phyloP scores from a whole-genome alignment of 1,140 invertebrate species.

The Brachionus asplanchnoidis region DNA sequence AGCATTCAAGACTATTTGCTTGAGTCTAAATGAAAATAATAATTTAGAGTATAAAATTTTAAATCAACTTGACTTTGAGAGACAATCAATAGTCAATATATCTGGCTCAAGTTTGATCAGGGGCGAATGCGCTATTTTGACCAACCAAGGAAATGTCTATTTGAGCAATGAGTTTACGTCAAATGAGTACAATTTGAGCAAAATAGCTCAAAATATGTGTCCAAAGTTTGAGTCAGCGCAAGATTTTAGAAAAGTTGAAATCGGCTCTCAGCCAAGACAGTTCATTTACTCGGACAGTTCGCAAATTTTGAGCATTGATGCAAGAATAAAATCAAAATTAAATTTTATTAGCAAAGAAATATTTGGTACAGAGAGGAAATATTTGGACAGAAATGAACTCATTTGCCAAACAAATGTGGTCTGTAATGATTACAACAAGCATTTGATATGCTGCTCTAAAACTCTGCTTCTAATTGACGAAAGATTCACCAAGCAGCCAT shows the following conservation, averaged over 20 bases:
- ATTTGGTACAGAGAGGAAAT: not conserved
- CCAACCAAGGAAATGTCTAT: not conserved
- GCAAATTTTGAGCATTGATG: not conserved
- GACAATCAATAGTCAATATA: not conserved
- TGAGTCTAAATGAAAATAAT: not conserved
- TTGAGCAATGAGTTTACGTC: not conserved
- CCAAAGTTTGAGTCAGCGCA: not conserved
- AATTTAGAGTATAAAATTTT: conserved; percentile 6
- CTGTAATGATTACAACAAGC: not conserved
- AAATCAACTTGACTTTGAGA: conserved; percentile 4
- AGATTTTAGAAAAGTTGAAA: not conserved
- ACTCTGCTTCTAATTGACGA: conserved; percentile 28
- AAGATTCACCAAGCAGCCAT: conserved; percentile 9
- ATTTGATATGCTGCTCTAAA: not conserved
- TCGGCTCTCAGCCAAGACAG: conserved; percentile 24
- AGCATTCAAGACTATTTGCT: not conserved
- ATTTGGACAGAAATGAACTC: not conserved
- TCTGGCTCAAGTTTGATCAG: conserved; percentile 3
- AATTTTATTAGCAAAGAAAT: not conserved
- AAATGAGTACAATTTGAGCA: not conserved
- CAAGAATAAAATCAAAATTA: not conserved
- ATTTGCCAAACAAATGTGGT: not conserved
- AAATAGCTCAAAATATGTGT: not conserved
- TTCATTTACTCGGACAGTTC: conserved; percentile 13
- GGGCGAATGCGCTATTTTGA: not conserved